Base-by-base conservation (phyloP, 2,888 invertebrate genomes). In the Tetrapedia diversipes region DNA sequence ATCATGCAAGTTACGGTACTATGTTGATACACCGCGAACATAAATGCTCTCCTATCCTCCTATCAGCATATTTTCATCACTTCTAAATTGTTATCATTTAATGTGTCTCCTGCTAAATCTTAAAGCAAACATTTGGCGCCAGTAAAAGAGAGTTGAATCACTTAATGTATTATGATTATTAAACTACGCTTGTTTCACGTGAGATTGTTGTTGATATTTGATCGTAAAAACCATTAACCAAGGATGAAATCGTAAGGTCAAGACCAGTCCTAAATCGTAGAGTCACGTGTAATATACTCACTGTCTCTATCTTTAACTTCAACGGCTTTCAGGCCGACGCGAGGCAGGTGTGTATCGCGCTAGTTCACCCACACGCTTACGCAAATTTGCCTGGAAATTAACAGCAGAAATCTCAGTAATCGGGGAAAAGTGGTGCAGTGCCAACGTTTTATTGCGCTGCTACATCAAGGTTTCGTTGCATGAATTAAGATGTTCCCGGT, bases 121-220 rank as follows among this genome's bases (percentile, higher is more conserved):
- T 14, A 37, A 37, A 24, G 57, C 43, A 83, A 85, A 84, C 63
- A 74, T 19, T 24, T 34, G 60, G 24, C 56, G 57, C 59, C 64
- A 22, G 27, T 24, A 11, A 27, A 39, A 32, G 56, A 51, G 49
- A 54, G 27, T 37, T 43, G 34, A 27, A 19, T 51, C 14, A 0
- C 41, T 45, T 60, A 39, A 39, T 32, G n/a, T n/a, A 41, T 19
- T 43, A 37, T 43, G 16, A 54, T 27, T 47, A 66, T 54, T 14
- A 10, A 29, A 19, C 1, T 11, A 29, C 8, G 27, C 32, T 57
- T 27, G 1, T 51, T 37, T 22, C 32, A 37, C 32, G 39, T 45
- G n/a, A 3, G 10, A 49, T 24, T 7, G n/a, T 41, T 79, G 47
- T 82, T 82, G 74, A 77, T 77, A 82, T 27, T 57, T 81, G 79